Evolutionary conservation across 2,888 invertebrate species (phyloP).

Genomic region (Sceliomorpha sp.): DNA sequence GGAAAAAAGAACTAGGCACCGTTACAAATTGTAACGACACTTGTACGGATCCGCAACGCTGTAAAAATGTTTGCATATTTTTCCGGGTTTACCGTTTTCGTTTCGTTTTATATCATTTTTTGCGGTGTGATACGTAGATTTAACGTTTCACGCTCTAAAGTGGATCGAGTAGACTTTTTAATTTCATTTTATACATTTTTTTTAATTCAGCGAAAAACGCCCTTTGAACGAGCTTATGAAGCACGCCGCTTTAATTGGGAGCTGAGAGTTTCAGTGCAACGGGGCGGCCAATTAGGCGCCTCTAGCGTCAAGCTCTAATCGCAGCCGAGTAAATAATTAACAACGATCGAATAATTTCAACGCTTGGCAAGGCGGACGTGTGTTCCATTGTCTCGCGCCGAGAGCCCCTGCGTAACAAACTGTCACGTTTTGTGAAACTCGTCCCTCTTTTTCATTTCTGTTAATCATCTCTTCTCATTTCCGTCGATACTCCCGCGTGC

Average conservation of each 20-base stretch:
- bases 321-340: constrained; percentile 54
- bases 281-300: constrained; percentile 55
- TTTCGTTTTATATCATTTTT: constrained; percentile 5
- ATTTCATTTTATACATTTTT: background rate
- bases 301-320: constrained; percentile 60
- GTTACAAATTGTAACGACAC: background rate
- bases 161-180: no score
- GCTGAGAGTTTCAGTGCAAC: constrained; percentile 18
- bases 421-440: constrained; percentile 5
- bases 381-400: constrained; percentile 14
- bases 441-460: background rate
- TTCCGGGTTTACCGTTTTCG: no score
- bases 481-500: background rate
- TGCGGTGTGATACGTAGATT: constrained; percentile 7
- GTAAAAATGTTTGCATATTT: background rate
- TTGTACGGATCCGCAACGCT: background rate
- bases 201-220: constrained; percentile 8
- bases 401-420: constrained; percentile 5
- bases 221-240: constrained; percentile 38
- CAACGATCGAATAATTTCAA: constrained; percentile 51
- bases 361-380: constrained; percentile 14
- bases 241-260: constrained; percentile 41
- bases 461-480: background rate
- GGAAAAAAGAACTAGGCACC: background rate
- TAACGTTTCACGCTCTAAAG: background rate